Evolutionary conservation across 2,113 vertebrate species (phyloP).

Genomic region (Chaenogobius annularis): DNA sequence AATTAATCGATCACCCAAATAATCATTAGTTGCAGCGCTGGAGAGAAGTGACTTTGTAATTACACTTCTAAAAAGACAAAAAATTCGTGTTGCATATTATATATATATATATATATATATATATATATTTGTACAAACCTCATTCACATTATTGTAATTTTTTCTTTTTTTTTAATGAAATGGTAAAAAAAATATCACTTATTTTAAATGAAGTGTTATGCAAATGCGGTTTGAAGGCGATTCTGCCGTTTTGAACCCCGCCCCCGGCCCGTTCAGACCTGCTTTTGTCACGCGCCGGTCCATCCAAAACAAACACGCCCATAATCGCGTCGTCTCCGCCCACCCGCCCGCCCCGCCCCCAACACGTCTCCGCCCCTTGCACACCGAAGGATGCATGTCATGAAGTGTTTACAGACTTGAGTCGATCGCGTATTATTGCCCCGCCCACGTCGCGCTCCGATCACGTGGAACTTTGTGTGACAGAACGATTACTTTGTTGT

Average conservation of each 20-base stretch:
- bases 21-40: too few relatives aligned
- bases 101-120: too few relatives aligned
- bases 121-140: too few relatives aligned
- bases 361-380: conserved; percentile 71
- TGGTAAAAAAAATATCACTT: too few relatives aligned
- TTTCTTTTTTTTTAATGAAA: too few relatives aligned
- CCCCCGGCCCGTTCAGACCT: neutral
- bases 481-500: conserved; percentile 44
- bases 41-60: too few relatives aligned
- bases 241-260: neutral
- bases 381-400: conserved; percentile 80
- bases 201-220: too few relatives aligned
- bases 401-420: conserved; percentile 80
- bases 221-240: too few relatives aligned
- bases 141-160: too few relatives aligned
- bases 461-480: conserved; percentile 18
- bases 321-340: conserved; percentile 33
- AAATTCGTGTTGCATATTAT: too few relatives aligned
- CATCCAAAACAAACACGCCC: conserved; percentile 63
- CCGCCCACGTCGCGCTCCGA: conserved; percentile 17
- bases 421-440: conserved; percentile 67
- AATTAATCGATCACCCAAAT: too few relatives aligned
- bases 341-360: neutral
- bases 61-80: too few relatives aligned
- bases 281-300: conserved; percentile 76